Conservation (phyloP, 2,797 vertebrate species). For the Manis pentadactyla region DNA sequence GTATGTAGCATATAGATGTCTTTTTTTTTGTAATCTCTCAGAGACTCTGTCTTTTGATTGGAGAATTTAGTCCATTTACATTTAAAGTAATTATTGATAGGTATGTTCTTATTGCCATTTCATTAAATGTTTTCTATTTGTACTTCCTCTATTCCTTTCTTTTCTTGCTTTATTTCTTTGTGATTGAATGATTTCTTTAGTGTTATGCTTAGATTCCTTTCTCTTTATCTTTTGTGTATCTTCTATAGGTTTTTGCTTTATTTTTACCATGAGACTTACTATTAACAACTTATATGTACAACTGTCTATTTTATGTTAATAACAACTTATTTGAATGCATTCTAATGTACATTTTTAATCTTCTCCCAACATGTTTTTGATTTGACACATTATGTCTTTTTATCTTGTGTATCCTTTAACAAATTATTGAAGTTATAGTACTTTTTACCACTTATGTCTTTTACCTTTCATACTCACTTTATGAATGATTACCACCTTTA, state of each 20-base stretch:
- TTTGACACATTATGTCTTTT: neutral
- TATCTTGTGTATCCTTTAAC: neutral
- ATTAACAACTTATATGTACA: neutral
- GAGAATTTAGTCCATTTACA: neutral
- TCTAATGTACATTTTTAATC: neutral
- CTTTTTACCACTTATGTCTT: neutral
- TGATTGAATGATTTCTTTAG: neutral
- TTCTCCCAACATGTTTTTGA: neutral
- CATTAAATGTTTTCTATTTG: neutral
- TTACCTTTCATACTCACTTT: neutral
- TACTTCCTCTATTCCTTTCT: neutral
- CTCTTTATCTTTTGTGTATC: neutral
- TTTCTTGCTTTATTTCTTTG: neutral
- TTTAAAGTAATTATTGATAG: neutral
- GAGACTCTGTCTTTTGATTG: neutral
- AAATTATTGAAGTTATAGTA: neutral
- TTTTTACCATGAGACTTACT: neutral
- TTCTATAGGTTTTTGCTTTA: neutral
- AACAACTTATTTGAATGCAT: neutral
- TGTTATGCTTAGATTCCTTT: neutral
- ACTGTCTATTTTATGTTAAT: neutral
- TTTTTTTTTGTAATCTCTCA: neutral
- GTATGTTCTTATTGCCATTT: neutral
- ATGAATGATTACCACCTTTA: neutral
- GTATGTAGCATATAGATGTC: neutral